Conservation (phyloP, 2,113 vertebrate species). For the Carassius gibelio region DNA sequence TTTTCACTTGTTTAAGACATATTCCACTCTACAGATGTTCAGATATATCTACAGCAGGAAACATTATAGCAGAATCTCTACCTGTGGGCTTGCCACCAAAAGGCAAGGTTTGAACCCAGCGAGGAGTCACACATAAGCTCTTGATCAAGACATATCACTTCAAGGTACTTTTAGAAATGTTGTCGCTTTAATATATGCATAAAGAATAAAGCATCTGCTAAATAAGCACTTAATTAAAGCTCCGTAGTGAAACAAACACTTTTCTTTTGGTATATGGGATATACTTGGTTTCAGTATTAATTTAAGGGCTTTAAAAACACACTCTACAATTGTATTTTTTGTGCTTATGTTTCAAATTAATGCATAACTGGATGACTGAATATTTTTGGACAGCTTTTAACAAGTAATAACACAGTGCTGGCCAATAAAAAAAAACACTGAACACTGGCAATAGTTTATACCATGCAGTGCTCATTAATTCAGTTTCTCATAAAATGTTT, state of each 20-base stretch:
- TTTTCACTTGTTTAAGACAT: not conserved
- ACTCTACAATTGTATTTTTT: not conserved
- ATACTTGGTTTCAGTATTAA: not conserved
- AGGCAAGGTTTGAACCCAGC: not conserved
- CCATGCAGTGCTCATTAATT: not conserved
- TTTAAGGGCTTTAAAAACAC: not conserved
- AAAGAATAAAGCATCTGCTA: not conserved
- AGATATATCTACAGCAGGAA: not conserved
- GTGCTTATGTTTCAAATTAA: constrained; percentile 1
- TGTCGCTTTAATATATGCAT: not conserved
- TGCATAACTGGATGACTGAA: constrained; percentile 9
- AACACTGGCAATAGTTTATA: not conserved
- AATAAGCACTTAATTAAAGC: not conserved
- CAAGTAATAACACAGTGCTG: constrained; percentile 3
- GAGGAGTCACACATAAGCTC: not conserved
- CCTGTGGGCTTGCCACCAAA: not conserved
- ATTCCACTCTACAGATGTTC: not conserved
- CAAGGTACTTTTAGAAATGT: not conserved
- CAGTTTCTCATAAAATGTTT: not conserved
- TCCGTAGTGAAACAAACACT: not conserved
- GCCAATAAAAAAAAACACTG: not conserved
- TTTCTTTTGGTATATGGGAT: not conserved
- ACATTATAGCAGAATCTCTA: not conserved
- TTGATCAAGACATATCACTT: not conserved
- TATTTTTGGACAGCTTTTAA: constrained; percentile 25